Percentiles rank a stretch among this genome's conserved stretches.
Evolutionary conservation across 2,888 invertebrate genomes (phyloP).

Genomic region (Hemicrepidius hirtus): DNA sequence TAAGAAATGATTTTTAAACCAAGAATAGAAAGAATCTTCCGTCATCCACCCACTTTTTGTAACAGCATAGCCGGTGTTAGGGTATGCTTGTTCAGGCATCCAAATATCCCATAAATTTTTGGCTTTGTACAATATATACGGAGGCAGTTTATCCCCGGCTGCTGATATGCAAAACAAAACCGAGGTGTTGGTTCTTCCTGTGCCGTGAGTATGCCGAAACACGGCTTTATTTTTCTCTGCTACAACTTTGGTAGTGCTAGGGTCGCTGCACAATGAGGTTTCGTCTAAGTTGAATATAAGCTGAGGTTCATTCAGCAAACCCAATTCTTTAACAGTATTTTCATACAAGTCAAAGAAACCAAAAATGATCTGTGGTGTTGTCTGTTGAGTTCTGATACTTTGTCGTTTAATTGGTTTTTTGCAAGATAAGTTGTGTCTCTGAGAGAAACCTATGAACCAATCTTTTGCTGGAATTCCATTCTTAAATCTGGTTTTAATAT

Average conservation of each 20-base stretch:
- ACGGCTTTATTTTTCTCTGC: slow-evolving; percentile 5
- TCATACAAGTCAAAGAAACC: slow-evolving; percentile 27
- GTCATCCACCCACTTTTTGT: slow-evolving; percentile 65
- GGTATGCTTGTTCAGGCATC: slow-evolving; percentile 26
- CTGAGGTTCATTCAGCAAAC: neutral
- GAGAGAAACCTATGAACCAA: slow-evolving; percentile 18
- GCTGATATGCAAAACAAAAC: slow-evolving; percentile 9
- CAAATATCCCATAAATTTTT: slow-evolving; percentile 18
- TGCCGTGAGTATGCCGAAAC: neutral
- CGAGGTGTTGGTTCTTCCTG: slow-evolving; percentile 5
- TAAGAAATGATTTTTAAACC: slow-evolving; percentile 51
- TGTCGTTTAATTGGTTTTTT: slow-evolving; percentile 20
- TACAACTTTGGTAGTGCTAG: neutral
- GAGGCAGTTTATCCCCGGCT: neutral
- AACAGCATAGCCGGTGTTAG: slow-evolving; percentile 58
- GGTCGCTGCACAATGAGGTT: neutral
- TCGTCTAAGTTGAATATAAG: slow-evolving; percentile 7
- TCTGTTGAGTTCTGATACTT: neutral
- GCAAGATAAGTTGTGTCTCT: slow-evolving; percentile 14
- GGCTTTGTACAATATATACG: slow-evolving; percentile 14
- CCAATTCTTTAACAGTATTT: neutral
- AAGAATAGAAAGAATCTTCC: slow-evolving; percentile 55
- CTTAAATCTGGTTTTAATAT: slow-evolving; percentile 10
- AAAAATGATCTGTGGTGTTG: slow-evolving; percentile 26
- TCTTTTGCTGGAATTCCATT: slow-evolving; percentile 11